Conservation (phyloP, 2,797 vertebrate species). For the Chrysocyon brachyurus region DNA sequence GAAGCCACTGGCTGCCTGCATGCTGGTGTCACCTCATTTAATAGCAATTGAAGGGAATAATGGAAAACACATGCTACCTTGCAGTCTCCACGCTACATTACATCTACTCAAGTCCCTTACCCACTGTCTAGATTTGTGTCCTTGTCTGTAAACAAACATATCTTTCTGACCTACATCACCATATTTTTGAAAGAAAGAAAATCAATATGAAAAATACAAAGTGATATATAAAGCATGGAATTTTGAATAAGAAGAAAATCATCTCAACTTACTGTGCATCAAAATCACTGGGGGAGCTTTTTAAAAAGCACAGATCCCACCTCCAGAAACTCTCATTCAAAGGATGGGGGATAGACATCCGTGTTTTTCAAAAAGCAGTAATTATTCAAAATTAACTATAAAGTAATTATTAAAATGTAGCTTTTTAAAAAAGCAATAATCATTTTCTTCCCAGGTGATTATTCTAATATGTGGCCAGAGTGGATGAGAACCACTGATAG, state of each 20-base stretch:
- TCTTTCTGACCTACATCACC: not conserved
- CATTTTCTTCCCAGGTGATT: not conserved
- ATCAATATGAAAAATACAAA: not conserved
- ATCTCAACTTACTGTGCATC: not conserved
- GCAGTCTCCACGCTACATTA: not conserved
- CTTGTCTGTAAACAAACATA: not conserved
- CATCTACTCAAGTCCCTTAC: not conserved
- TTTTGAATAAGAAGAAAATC: constrained; percentile 40
- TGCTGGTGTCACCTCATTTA: not conserved
- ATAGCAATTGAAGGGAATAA: not conserved
- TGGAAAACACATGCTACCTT: not conserved
- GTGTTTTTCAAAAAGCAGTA: constrained; percentile 18
- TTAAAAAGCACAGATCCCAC: not conserved
- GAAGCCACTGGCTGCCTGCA: not conserved
- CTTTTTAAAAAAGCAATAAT: not conserved
- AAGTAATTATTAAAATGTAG: not conserved
- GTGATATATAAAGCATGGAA: not conserved
- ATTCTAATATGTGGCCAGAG: not conserved
- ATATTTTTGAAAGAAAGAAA: constrained; percentile 41
- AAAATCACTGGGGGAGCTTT: not conserved
- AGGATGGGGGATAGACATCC: not conserved
- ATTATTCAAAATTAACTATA: constrained; percentile 35
- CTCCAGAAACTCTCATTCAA: not conserved
- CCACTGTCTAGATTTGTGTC: not conserved
- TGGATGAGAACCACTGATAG: not conserved